A percentile compares a stretch with the other conserved stretches of the same genome.
phyloP scores from a whole-genome alignment of 1,140 invertebrate species.

The Dendroctonus valens region DNA sequence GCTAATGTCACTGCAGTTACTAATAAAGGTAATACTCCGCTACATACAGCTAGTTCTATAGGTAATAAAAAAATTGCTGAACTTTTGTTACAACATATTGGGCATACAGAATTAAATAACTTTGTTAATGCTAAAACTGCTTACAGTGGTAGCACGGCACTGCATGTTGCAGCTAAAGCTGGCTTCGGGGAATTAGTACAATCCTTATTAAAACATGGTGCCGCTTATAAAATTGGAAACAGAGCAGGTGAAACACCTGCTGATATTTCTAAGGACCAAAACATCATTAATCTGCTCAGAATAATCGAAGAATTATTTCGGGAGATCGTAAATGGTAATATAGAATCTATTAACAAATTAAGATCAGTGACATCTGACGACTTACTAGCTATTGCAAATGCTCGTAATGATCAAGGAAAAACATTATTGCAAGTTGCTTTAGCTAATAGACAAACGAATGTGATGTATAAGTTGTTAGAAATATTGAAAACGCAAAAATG shows the following conservation, averaged over 20 bases:
- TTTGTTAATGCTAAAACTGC: slow-evolving; percentile 11
- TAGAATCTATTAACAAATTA: slow-evolving; percentile 5
- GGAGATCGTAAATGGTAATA: not conserved
- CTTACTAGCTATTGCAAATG: slow-evolving; percentile 1
- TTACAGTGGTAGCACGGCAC: not conserved
- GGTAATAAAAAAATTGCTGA: slow-evolving; percentile 4
- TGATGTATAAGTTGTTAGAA: no score
- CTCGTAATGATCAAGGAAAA: slow-evolving; percentile 12
- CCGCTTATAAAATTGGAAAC: slow-evolving; percentile 10
- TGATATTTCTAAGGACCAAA: not conserved
- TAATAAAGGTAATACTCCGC: slow-evolving; percentile 9
- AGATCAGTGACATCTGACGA: slow-evolving; percentile 4
- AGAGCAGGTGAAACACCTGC: slow-evolving; percentile 6
- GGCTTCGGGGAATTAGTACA: slow-evolving; percentile 2
- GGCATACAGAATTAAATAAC: not conserved
- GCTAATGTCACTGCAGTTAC: not conserved
- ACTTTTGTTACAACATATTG: slow-evolving; percentile 6
- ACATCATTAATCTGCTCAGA: not conserved
- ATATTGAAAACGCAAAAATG: no score
- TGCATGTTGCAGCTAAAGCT: slow-evolving; percentile 16
- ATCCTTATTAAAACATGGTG: slow-evolving; percentile 7
- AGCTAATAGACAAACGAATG: not conserved
- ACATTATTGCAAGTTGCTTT: slow-evolving; percentile 14
- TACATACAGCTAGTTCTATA: slow-evolving; percentile 9
- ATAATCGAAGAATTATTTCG: slow-evolving; percentile 3